These are phyloP conservation scores for Anseranas semipalmata DNA, from an alignment of 2,113 vertebrate genomes.

Conservation along the genomic window DNA sequence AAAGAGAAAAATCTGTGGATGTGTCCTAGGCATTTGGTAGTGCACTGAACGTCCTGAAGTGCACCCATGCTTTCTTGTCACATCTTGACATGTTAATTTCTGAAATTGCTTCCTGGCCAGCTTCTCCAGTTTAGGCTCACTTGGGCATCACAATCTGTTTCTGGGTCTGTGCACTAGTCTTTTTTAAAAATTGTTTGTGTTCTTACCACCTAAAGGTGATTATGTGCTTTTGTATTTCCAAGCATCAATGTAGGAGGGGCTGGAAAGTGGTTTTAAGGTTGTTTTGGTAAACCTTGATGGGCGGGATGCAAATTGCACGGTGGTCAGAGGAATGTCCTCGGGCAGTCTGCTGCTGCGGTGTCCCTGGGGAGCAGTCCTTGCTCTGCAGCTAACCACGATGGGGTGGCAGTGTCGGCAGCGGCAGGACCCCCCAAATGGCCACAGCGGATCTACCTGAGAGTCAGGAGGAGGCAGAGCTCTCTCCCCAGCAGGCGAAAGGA, in stretches of 20 bases:
- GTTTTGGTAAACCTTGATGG: not conserved
- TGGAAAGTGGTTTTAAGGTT: not conserved
- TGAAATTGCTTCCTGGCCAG: not conserved
- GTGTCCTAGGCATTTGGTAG: not conserved
- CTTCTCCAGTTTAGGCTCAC: not conserved
- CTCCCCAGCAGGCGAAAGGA: not conserved
- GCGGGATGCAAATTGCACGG: not conserved
- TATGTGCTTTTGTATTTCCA: not conserved
- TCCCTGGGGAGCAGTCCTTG: not conserved
- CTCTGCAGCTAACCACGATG: not conserved
- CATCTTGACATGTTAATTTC: not conserved
- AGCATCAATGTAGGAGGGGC: not conserved
- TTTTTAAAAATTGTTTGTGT: not conserved
- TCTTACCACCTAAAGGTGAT: not conserved
- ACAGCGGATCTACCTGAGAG: not conserved
- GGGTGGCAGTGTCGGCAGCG: not conserved
- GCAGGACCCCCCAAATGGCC: not conserved
- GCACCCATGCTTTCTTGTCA: not conserved
- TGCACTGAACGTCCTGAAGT: not conserved
- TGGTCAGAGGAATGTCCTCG: not conserved
- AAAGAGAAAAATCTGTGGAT: not conserved
- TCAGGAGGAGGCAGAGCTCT: not conserved
- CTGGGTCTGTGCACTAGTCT: not conserved
- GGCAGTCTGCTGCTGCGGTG: not conserved
- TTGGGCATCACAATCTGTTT: not conserved